Evolutionary conservation across 2,797 vertebrate species (phyloP), one percentile per base, ranked within the genome.

Genomic region (Danio albolineatus): DNA sequence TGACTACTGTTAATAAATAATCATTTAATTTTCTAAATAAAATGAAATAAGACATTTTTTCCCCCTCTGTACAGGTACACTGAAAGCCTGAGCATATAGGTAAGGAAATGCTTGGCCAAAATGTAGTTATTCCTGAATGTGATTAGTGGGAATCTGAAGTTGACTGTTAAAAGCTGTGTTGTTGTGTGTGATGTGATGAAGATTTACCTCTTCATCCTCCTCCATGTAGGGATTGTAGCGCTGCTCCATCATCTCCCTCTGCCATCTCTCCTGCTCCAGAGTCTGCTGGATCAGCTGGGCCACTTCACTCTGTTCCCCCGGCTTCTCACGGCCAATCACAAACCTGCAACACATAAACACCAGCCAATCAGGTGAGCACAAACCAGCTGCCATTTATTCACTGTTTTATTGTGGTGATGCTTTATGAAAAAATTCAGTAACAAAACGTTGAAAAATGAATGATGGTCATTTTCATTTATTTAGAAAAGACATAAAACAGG

Each of bases 251-350:
- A 97, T 96, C 92, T 99, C 97, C 78, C 96, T 92, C 92, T 99
- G 97, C 97, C 97, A 98, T 77, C 95, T 94, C 84, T 99, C 98
- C 89, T 99, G 98, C 84, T 99, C 98, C 91, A 99, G 91, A 0
- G 98, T 99, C 93, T 99, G 97, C 90, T 98, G 97, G 90, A 99
- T 99, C 83, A 99, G 93, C 93, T 98, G 98, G 0, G 97, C 97
- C 90, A 99, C 98, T 88, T 99, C 98, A 5, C 98, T 99, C 93
- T 98, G 97, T 81, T 99, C 97, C 0, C 98, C 98, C 0, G 98
- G 98, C 90, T 97, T 97, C 91, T 99, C 98, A 21, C 97, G 93
- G 13, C 97, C 97, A 38, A 99, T 98, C 86, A 98, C 93, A 84
- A 99, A 98, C 90, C 98, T 99, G 94, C 0, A 76, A 74, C 56